Evolutionary conservation across 2,888 invertebrate species (phyloP).

Genomic region (Brachyptera putata): DNA sequence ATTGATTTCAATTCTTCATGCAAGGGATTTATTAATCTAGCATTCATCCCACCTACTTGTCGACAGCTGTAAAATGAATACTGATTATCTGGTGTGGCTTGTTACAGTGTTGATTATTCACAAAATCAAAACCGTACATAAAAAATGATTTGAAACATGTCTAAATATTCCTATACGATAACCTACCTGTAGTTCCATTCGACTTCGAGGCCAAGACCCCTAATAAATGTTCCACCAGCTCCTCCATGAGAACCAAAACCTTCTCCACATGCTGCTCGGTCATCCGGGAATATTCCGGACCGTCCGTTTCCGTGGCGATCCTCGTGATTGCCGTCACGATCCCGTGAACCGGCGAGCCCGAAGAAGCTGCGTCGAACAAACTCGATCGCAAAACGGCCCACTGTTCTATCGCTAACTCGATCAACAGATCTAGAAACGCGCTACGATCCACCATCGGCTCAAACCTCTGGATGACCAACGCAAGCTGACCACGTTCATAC

Average conservation of each 20-base stretch:
- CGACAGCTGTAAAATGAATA: too few relatives aligned
- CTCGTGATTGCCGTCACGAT: conserved; percentile 39
- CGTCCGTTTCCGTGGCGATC: conserved; percentile 35
- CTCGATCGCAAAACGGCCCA: conserved; percentile 42
- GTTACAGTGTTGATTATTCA: too few relatives aligned
- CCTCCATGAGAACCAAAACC: conserved; percentile 32
- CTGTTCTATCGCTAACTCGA: conserved; percentile 40
- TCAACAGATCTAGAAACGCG: conserved; percentile 31
- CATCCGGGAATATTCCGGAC: conserved; percentile 30
- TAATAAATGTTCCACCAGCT: conserved; percentile 34
- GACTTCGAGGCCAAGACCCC: conserved; percentile 35
- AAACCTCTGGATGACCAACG: conserved; percentile 10
- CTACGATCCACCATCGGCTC: background rate
- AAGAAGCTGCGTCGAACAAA: conserved; percentile 43
- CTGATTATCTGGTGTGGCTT: too few relatives aligned
- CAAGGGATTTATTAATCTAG: too few relatives aligned
- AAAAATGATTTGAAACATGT: too few relatives aligned
- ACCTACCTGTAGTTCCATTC: conserved; percentile 34
- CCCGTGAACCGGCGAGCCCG: conserved; percentile 47
- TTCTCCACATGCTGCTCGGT: conserved; percentile 23
- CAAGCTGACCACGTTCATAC: background rate
- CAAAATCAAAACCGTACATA: too few relatives aligned
- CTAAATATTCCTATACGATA: too few relatives aligned
- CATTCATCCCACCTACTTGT: too few relatives aligned
- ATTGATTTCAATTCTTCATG: too few relatives aligned